These are phyloP conservation scores for Carpatolechia fugitivella DNA, from an alignment of 2,888 invertebrate species.

Conservation along the genomic window DNA sequence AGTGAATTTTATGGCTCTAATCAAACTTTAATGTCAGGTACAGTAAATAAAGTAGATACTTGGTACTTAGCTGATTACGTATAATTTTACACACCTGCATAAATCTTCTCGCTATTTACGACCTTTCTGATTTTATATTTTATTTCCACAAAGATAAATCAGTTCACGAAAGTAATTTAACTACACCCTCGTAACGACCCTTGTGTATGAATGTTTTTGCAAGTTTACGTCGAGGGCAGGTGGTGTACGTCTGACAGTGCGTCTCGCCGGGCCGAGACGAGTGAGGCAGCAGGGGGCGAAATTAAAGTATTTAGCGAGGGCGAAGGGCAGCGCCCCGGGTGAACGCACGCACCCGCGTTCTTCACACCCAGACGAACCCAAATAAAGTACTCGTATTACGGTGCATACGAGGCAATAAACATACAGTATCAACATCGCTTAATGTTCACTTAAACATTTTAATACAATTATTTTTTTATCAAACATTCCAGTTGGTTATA, in stretches of 20 bases:
- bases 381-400: conserved; percentile 1
- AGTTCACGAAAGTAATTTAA: neutral
- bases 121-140: neutral
- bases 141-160: neutral
- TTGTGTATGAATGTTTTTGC: conserved; percentile 9
- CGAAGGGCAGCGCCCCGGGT: conserved; percentile 29
- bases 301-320: conserved; percentile 45
- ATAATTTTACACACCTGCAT: no score
- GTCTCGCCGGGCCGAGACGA: conserved; percentile 36
- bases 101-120: no score
- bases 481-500: neutral
- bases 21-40: no score
- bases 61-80: no score
- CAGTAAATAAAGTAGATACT: no score
- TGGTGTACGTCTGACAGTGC: conserved; percentile 31
- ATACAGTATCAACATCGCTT: conserved; percentile 6
- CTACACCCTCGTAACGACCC: neutral
- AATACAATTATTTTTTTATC: neutral
- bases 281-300: conserved; percentile 48
- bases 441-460: conserved; percentile 3
- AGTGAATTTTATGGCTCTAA: neutral
- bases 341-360: conserved; percentile 24
- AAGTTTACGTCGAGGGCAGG: conserved; percentile 16
- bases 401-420: conserved; percentile 2
- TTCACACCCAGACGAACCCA: conserved; percentile 6